Evolutionary conservation across 1,140 invertebrate species (phyloP).

Genomic region (Triops longicaudatus): DNA sequence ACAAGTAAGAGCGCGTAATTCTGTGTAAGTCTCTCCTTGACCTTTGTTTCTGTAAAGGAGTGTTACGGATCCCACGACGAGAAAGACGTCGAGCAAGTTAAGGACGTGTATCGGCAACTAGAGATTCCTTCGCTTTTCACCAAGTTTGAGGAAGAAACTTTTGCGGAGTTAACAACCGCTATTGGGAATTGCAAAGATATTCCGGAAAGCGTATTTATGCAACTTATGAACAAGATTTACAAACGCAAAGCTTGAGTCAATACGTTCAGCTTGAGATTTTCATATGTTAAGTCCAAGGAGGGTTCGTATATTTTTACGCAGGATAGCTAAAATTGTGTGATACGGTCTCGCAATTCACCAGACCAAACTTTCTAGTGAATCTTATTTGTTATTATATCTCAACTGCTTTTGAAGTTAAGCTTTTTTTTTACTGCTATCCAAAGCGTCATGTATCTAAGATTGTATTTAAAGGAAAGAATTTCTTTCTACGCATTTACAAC

Average conservation of each 20-base stretch:
- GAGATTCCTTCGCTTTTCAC: slow-evolving; percentile 64
- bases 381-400: neutral
- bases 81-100: slow-evolving; percentile 60
- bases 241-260: slow-evolving; percentile 18
- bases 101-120: slow-evolving; percentile 69
- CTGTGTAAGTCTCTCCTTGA: neutral
- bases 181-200: slow-evolving; percentile 77
- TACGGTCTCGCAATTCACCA: neutral
- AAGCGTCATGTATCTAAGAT: neutral
- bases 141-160: slow-evolving; percentile 77
- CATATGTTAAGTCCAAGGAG: too few relatives aligned
- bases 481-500: slow-evolving; percentile 6
- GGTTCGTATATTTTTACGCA: neutral
- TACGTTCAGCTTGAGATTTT: too few relatives aligned
- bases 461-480: neutral
- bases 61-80: slow-evolving; percentile 66
- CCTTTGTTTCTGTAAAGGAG: slow-evolving; percentile 43
- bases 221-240: slow-evolving; percentile 71
- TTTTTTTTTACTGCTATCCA: neutral
- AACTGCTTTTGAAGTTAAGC: neutral
- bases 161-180: slow-evolving; percentile 68
- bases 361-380: too few relatives aligned
- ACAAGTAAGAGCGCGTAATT: slow-evolving; percentile 41
- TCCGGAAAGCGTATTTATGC: slow-evolving; percentile 73
- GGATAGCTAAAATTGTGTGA: neutral